Evolutionary conservation across 1,140 invertebrate genomes (phyloP).

Genomic region (Helicoverpa armigera): DNA sequence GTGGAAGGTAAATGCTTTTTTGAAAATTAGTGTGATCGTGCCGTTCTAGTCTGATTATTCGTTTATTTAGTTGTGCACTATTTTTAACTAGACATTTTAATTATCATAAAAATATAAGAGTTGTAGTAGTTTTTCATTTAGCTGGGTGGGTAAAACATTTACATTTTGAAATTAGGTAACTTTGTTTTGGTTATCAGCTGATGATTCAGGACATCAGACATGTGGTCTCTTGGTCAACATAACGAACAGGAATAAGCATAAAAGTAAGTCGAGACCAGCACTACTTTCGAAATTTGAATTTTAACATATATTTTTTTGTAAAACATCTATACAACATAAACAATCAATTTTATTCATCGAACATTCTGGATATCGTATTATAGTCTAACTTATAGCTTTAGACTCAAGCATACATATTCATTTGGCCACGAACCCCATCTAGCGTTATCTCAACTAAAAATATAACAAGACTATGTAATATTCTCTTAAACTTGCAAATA

Average conservation of each 20-base stretch:
- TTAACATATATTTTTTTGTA: neutral
- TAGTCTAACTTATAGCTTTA: conserved; percentile 23
- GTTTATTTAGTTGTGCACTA: too few relatives aligned
- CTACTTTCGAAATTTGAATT: conserved; percentile 11
- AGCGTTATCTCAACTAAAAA: conserved; percentile 45
- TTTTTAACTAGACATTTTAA: neutral
- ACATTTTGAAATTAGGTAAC: too few relatives aligned
- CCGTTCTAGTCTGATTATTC: neutral
- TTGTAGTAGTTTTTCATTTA: too few relatives aligned
- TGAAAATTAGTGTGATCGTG: too few relatives aligned
- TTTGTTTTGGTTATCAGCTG: neutral
- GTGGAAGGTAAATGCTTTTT: too few relatives aligned
- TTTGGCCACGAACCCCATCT: conserved; percentile 40
- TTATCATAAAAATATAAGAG: too few relatives aligned
- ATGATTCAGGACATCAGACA: neutral
- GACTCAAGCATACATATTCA: conserved; percentile 41
- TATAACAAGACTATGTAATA: conserved; percentile 39
- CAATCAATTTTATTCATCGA: conserved; percentile 40
- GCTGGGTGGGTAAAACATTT: too few relatives aligned
- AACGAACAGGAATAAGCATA: neutral
- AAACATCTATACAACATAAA: conserved; percentile 34
- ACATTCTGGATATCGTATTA: conserved; percentile 41
- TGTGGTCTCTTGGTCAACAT: neutral
- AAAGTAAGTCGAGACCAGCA: neutral
- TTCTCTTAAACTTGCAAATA: conserved; percentile 53